Evolutionary conservation across 2,113 vertebrate genomes (phyloP).

Genomic region (Eleginops maclovinus): DNA sequence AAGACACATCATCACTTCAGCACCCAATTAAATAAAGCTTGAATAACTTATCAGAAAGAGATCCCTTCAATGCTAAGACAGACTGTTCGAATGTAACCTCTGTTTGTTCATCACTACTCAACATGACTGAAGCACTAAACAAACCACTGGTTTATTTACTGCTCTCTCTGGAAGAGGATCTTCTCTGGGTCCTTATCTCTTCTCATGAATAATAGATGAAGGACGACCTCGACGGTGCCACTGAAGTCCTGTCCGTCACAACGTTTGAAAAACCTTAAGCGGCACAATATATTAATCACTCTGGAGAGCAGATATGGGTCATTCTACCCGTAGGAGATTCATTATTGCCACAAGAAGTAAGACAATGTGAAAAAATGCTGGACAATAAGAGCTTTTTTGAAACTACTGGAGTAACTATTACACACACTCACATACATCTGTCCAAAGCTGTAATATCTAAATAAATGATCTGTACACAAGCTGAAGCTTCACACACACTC

Average conservation of each 20-base stretch:
- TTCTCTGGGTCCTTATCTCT: constrained; percentile 26
- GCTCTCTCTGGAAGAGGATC: constrained; percentile 17
- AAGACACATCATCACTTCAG: no score
- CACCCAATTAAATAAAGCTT: neutral
- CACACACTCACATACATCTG: constrained; percentile 18
- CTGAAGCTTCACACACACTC: constrained; percentile 5
- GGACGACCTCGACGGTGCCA: constrained; percentile 18
- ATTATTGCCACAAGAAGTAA: neutral
- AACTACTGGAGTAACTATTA: constrained; percentile 12
- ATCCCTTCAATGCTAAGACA: neutral
- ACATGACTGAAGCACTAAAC: neutral
- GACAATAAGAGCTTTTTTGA: constrained; percentile 14
- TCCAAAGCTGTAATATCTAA: constrained; percentile 35
- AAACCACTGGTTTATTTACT: neutral
- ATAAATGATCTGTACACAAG: constrained; percentile 31
- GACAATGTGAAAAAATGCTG: neutral
- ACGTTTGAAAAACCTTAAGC: neutral
- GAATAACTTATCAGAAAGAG: neutral
- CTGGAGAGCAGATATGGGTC: neutral
- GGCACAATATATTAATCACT: neutral
- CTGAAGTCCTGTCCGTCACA: constrained; percentile 7
- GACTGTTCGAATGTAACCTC: neutral
- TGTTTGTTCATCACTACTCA: neutral
- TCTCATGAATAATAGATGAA: constrained; percentile 66
- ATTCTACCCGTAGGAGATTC: neutral